Evolutionary conservation across 1,140 invertebrate species (phyloP), one percentile per base, ranked within the genome.

Genomic region (Cataglyphis hispanica): DNA sequence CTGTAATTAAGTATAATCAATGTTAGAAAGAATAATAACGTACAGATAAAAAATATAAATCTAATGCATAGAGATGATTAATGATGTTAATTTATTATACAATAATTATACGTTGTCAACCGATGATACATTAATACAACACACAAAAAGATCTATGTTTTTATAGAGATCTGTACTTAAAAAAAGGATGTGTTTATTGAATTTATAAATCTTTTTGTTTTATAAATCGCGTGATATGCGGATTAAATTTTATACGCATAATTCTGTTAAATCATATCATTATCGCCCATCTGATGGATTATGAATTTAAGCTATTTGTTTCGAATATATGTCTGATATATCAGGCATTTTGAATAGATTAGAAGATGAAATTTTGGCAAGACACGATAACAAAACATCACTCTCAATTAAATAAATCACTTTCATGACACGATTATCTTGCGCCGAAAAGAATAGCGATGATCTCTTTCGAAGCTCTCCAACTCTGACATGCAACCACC

Each of bases 391-490:
- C 70, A n/a, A 63, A 40, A 46, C 87, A 89, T 89, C 88, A 74
- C 58, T 89, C 88, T 89, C 87, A 86, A 89, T 89, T 89, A 89
- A 63, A 84, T 22, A 75, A 80, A 84, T 37, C 80, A 50, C 64
- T 89, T 89, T 70, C 66, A 67, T 46, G 66, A 86, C 58, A 56
- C 72, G 74, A 60, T 43, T 58, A 31, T 46, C 50, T 37, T 19
- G 8, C 37, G 1, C 11, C 34, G 11, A 74, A 67, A 84, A 87
- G 74, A 86, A 87, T 89, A 64, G 56, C 74, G 8, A 53, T 22
- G 50, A 40, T 70, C 27, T 31, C 13, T 40, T 7, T 43, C n/a
- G 11, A 61, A 83, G 13, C 37, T 40, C 10, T 60, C n/a, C 43
- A 19, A 81, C 19, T 74, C 13, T 60, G 67, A 46, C 67, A 37